Evolutionary conservation across 1,140 invertebrate species (phyloP).

Genomic region (Spodoptera frugiperda): DNA sequence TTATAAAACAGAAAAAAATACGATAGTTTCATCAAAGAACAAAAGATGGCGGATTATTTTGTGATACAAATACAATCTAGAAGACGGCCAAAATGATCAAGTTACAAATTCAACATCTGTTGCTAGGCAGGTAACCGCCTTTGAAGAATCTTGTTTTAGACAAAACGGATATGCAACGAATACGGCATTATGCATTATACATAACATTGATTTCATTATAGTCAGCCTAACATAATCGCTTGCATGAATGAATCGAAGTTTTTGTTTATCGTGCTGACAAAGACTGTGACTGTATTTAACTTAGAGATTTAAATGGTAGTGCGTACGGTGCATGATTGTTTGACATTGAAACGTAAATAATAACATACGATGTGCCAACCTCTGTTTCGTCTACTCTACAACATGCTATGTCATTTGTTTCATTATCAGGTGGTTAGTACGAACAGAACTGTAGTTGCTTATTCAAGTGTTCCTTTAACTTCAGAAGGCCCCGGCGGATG

Average conservation of each 20-base stretch:
- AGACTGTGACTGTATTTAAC: constrained; percentile 11
- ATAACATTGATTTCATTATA: not conserved
- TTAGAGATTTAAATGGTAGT: constrained; percentile 27
- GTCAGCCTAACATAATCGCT: constrained; percentile 46
- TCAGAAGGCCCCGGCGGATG: not conserved
- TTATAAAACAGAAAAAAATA: constrained; percentile 47
- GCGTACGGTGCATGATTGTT: constrained; percentile 31
- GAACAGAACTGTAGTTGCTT: not conserved
- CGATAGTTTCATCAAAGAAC: constrained; percentile 1
- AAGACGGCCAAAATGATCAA: not conserved
- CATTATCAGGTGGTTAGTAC: constrained; percentile 24
- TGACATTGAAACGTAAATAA: constrained; percentile 48
- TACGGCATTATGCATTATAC: too few species aligned
- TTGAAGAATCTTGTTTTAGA: not conserved
- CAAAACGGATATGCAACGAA: not conserved
- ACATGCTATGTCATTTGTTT: constrained; percentile 21
- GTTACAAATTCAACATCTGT: constrained; percentile 4
- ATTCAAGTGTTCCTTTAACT: not conserved
- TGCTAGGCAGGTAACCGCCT: not conserved
- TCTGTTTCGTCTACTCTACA: constrained; percentile 17
- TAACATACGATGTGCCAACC: constrained; percentile 22
- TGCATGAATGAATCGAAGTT: constrained; percentile 4
- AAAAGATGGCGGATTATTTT: constrained; percentile 12
- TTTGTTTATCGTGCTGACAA: constrained; percentile 22
- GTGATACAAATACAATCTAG: not conserved